These are phyloP conservation scores for Albula goreensis DNA, from an alignment of 2,113 vertebrate genomes.

Conservation along the genomic window DNA sequence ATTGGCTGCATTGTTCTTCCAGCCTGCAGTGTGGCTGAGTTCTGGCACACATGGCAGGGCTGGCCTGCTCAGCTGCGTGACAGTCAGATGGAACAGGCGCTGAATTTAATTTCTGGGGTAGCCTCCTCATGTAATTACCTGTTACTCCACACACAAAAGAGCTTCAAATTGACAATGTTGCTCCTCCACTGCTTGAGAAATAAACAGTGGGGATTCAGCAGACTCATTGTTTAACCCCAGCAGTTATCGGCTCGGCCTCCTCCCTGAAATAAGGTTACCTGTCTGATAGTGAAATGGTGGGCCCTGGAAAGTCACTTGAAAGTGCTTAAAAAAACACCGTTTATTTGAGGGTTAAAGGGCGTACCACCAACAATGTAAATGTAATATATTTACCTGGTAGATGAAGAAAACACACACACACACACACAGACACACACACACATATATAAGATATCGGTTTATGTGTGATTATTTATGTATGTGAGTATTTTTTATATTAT, in stretches of 20 bases:
- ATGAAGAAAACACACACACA: neutral
- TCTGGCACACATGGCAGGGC: neutral
- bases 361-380: neutral
- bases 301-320: neutral
- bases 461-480: neutral
- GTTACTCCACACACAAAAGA: slow-evolving; percentile 13
- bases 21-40: neutral
- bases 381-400: neutral
- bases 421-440: no score
- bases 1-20: neutral
- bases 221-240: slow-evolving; percentile 1
- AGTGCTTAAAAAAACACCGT: neutral
- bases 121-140: slow-evolving; percentile 21
- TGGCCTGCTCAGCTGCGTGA: neutral
- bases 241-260: neutral
- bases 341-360: neutral
- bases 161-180: slow-evolving; percentile 20
- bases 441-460: no score
- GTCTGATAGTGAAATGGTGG: neutral
- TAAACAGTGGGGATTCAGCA: neutral
- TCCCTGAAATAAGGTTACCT: neutral
- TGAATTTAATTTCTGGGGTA: slow-evolving; percentile 18
- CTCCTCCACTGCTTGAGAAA: slow-evolving; percentile 5
- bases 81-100: slow-evolving; percentile 17
- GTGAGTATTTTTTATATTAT: no score